Base-by-base conservation (phyloP, 2,113 vertebrate species). In the Scatophagus argus region DNA sequence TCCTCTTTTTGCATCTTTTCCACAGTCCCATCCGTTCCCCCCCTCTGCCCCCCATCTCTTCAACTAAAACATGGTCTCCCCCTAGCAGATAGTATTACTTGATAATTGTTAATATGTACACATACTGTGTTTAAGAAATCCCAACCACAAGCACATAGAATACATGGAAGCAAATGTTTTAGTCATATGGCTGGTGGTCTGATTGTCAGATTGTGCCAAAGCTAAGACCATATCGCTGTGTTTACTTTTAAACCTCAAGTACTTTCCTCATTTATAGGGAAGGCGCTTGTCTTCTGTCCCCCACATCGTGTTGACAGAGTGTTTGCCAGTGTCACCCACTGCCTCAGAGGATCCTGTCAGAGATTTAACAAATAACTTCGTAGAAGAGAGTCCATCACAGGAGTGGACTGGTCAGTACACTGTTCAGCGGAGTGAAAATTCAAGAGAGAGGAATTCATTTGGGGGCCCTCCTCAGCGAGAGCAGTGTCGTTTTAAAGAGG, bases 231-330 rank as follows among this genome's bases (percentile, higher is more conserved):
- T n/a, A 32, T 59, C 6, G 38, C 0, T 78, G 41, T 88, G 75
- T 82, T 76, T 74, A n/a, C 72, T 51, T 84, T 64, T 71, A 77
- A 82, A 76, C 62, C 36, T 75, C 21, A 82, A 84, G 75, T 81
- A 64, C 82, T 89, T 67, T 92, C 61, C 85, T 83, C 72, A 67
- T 92, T 89, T 78, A 41, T 93, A 95, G 94, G 91, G 60, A 79
- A 89, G 89, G 70, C 68, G 56, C 67, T 67, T 79, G 27, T 85
- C 88, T 88, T 92, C 93, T 34, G 81, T 97, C 73, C 97, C 97
- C 8, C 93, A 87, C 90, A 97, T 97, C 88, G 83, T 96, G 84
- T 89, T 97, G 93, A 97, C 95, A 27, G 91, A 95, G 69, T 96
- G 95, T 62, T 83, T 82, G 59, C 92, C 96, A 0, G 85, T 83